Evolutionary conservation across 2,797 vertebrate species (phyloP).

Genomic region (Natrix natrix): DNA sequence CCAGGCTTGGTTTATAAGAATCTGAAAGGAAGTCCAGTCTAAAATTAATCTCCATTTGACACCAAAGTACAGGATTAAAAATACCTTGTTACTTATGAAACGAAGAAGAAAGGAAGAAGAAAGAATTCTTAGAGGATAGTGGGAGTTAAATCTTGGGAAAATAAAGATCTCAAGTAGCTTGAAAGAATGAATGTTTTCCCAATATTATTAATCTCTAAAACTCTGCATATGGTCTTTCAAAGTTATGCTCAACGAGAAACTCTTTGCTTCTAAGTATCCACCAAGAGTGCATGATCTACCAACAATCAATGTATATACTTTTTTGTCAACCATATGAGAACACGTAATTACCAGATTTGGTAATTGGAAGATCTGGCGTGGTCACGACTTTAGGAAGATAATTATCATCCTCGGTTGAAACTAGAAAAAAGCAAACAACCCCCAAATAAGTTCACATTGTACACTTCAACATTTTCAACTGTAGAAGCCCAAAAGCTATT

Average conservation of each 20-base stretch:
- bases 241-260: no score
- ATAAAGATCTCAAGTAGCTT: neutral
- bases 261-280: no score
- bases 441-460: no score
- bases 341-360: neutral
- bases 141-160: neutral
- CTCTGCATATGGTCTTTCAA: neutral
- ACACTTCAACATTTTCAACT: neutral
- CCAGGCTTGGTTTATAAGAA: no score
- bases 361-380: neutral
- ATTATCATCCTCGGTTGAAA: neutral
- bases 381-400: neutral
- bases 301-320: neutral
- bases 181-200: no score
- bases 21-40: no score
- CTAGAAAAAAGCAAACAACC: neutral
- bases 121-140: no score
- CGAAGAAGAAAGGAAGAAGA: no score
- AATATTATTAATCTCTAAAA: no score
- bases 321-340: neutral
- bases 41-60: slow-evolving; percentile 1
- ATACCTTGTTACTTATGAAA: no score
- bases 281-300: neutral
- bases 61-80: neutral
- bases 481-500: neutral